Base-by-base conservation (phyloP, 1,140 invertebrate species). In the Musca domestica region DNA sequence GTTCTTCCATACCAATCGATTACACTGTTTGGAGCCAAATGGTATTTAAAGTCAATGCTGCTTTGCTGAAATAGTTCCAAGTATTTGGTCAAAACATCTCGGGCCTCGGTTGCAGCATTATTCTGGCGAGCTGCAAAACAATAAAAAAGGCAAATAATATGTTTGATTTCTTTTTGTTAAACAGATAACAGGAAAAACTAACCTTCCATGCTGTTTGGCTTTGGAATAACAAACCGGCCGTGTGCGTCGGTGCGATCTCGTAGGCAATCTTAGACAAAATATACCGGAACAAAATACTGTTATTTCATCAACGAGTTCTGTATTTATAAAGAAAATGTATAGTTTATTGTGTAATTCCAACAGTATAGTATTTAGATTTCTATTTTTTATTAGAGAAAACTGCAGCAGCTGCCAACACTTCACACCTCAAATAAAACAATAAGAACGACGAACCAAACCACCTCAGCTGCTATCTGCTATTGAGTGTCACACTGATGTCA, bases 1-100 rank as follows among this genome's bases (percentile, higher is more conserved):
- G 34, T 69, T 7, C 66, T 58, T 4, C 70, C 70, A 65, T 70
- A 71, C 70, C 70, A 71, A 30, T 71, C 70, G 7, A 71, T 41
- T 14, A 63, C 66, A 30, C 56, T 66, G 64, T 71, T 71, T 6
- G 68, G 66, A 15, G 70, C 68, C 14, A 71, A 17, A 25, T 27
- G 49, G 15, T 65, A 66, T 63, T 70, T 70, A 15, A 68, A 63
- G 15, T 51, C 47, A 20, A 47, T 56, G 49, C 66, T 49, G 46
- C 64, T 34, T 14, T 41, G 46, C n/a, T 49, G 63, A 56, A 70
- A 67, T 12, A 70, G 14, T 19, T 70, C 66, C 58, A 70, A 54
- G 56, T 70, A 70, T 34, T 67, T 52, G 25, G 25, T 48, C 17
- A 67, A 64, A 2, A 64, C 69, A 47, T 67, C 49, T 23, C 30